These are phyloP conservation scores for Cerceris rybyensis DNA, from an alignment of 2,888 invertebrate genomes.

Conservation along the genomic window DNA sequence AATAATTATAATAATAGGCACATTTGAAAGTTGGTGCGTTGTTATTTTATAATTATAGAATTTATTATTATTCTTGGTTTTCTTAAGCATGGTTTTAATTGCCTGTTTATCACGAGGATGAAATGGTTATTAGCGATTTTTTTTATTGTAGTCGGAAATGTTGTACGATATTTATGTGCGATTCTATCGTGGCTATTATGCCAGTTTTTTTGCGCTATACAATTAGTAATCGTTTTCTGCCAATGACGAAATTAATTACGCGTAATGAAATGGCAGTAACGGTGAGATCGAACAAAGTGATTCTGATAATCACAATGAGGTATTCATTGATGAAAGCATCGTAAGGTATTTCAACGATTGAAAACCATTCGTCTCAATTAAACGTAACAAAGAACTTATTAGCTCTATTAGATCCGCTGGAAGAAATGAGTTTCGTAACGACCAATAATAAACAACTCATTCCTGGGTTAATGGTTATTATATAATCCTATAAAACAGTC, in stretches of 20 bases:
- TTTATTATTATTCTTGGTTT: too few species aligned
- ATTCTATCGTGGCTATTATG: not conserved
- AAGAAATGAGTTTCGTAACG: not conserved
- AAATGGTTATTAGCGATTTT: too few species aligned
- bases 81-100: too few species aligned
- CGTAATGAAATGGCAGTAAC: not conserved
- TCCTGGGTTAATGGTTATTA: not conserved
- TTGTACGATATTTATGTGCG: not conserved
- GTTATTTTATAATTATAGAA: too few species aligned
- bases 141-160: too few species aligned
- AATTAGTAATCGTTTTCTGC: not conserved
- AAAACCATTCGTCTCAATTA: not conserved
- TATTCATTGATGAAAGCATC: not conserved
- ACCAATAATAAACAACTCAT: not conserved
- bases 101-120: too few species aligned
- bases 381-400: not conserved
- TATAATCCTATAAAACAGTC: too few species aligned
- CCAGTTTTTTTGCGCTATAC: not conserved
- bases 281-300: not conserved
- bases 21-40: too few species aligned
- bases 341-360: not conserved
- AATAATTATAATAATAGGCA: too few species aligned
- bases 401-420: not conserved
- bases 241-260: not conserved
- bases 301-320: not conserved